Evolutionary conservation across 2,113 vertebrate species (phyloP).

Genomic region (rabbit (Oryctolagus cuniculus)): DNA sequence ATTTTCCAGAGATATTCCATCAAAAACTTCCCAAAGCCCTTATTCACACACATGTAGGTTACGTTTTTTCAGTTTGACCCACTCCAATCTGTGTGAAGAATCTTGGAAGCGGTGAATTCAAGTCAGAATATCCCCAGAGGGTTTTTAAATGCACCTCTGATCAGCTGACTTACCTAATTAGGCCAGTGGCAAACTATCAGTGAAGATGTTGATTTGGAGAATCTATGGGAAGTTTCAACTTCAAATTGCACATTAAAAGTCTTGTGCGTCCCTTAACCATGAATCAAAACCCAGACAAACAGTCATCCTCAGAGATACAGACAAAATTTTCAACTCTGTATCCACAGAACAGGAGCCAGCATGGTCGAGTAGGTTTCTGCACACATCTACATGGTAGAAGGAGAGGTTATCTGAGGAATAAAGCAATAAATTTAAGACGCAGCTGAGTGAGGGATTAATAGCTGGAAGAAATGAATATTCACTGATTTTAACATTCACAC

Average conservation of each 20-base stretch:
- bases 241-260: background rate
- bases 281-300: background rate
- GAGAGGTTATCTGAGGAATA: background rate
- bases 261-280: background rate
- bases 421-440: background rate
- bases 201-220: background rate
- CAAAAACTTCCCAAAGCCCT: background rate
- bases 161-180: background rate
- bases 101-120: background rate
- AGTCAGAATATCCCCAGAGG: background rate
- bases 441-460: background rate
- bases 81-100: background rate
- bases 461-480: background rate
- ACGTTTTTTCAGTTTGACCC: background rate
- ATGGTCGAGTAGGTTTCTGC: background rate
- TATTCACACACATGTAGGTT: background rate
- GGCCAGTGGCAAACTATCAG: background rate
- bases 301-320: background rate
- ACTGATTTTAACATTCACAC: background rate
- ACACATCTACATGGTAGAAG: background rate
- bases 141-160: background rate
- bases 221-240: background rate
- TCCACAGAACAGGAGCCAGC: background rate
- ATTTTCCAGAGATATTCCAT: background rate
- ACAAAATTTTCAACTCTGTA: background rate